These are phyloP conservation scores for Alviniconcha marisindica DNA, from an alignment of 1,140 invertebrate species.

Conservation along the genomic window DNA sequence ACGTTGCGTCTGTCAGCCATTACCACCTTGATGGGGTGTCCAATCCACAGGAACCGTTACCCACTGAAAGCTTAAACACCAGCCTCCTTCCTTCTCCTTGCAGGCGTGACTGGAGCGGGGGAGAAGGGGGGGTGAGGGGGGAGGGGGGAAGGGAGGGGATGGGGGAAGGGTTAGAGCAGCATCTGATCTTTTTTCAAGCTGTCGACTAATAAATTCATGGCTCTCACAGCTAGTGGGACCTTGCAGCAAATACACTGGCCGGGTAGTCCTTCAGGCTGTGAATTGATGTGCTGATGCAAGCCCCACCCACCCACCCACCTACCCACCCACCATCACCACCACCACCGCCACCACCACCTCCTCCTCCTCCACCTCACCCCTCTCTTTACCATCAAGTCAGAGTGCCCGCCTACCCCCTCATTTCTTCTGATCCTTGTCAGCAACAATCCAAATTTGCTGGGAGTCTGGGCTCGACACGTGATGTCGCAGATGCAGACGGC, in stretches of 20 bases:
- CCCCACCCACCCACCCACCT: too few relatives aligned
- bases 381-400: neutral
- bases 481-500: constrained; percentile 4
- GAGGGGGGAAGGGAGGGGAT: too few relatives aligned
- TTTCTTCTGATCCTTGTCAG: neutral
- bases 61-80: neutral
- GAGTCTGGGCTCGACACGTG: neutral
- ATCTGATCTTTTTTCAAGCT: neutral
- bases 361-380: neutral
- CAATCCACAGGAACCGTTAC: neutral
- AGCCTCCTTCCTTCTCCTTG: neutral
- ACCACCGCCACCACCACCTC: neutral
- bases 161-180: neutral
- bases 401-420: too few relatives aligned
- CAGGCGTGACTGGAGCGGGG: too few relatives aligned
- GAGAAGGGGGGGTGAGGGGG: too few relatives aligned
- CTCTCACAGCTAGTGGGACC: neutral
- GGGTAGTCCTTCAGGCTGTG: neutral
- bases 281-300: too few relatives aligned
- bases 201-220: constrained; percentile 9
- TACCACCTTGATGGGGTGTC: neutral
- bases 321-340: neutral
- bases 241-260: neutral
- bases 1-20: neutral
- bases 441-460: too few relatives aligned